These are phyloP conservation scores for Hartigia nigra DNA, from an alignment of 2,888 invertebrate genomes.

Conservation along the genomic window DNA sequence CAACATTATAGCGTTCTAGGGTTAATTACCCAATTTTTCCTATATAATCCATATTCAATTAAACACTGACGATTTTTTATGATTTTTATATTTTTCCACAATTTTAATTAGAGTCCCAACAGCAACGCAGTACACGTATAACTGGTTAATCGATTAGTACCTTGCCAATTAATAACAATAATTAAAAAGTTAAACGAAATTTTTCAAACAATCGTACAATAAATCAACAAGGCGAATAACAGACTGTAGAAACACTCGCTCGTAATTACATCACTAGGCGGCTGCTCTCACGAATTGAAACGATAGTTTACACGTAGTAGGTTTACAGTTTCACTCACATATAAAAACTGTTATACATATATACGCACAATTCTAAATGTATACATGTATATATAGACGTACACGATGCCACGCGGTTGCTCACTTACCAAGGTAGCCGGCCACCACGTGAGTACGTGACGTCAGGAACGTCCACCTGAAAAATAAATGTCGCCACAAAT, in stretches of 20 bases:
- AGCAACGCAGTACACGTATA: background rate
- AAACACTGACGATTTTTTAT: background rate
- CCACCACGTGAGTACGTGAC: slow-evolving; percentile 24
- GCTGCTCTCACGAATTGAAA: background rate
- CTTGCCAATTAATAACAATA: background rate
- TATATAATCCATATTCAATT: background rate
- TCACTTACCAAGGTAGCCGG: slow-evolving; percentile 22
- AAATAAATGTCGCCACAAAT: background rate
- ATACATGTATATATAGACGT: slow-evolving; percentile 1
- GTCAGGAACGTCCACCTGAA: slow-evolving; percentile 13
- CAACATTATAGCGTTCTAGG: too few relatives aligned
- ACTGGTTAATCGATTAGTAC: background rate
- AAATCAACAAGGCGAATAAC: background rate
- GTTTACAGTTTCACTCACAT: background rate
- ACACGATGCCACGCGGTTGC: background rate
- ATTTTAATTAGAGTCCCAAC: background rate
- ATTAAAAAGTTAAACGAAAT: background rate
- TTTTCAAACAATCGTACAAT: background rate
- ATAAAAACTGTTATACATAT: background rate
- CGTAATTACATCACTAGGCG: background rate
- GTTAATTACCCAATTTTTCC: background rate
- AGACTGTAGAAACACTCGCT: background rate
- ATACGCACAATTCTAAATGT: slow-evolving; percentile 11
- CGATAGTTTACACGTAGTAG: slow-evolving; percentile 12
- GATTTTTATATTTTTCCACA: background rate